phyloP scores from a whole-genome alignment of 2,888 invertebrate species.

The Limnephilus lunatus region DNA sequence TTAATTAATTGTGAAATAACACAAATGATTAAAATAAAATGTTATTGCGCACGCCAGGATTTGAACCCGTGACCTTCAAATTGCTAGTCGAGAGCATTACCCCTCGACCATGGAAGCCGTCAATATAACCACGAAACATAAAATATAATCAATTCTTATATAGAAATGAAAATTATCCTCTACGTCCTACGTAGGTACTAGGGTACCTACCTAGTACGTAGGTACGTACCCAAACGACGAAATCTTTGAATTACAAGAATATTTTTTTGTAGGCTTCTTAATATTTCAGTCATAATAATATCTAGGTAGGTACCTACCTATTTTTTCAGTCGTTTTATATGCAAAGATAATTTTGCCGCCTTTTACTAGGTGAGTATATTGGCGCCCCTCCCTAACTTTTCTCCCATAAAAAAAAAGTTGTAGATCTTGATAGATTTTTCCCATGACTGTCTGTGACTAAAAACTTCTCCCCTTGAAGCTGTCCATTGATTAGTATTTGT shows the following conservation, averaged over 20 bases:
- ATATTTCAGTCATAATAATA: neutral
- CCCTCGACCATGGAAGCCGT: too few species aligned
- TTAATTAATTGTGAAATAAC: too few species aligned
- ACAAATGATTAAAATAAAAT: too few species aligned
- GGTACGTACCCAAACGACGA: neutral
- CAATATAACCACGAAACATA: too few species aligned
- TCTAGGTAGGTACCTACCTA: neutral
- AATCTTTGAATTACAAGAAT: neutral
- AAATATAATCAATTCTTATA: neutral
- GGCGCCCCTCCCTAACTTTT: constrained; percentile 2
- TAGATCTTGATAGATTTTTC: neutral
- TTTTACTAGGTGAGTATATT: neutral
- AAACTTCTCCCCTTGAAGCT: neutral
- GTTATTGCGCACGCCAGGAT: too few species aligned
- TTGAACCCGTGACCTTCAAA: too few species aligned
- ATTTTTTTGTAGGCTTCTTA: neutral
- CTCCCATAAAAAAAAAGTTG: neutral
- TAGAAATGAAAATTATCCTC: too few species aligned
- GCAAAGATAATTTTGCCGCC: neutral
- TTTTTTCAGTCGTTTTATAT: neutral
- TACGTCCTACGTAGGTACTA: too few species aligned
- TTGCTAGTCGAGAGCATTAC: too few species aligned
- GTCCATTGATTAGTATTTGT: neutral
- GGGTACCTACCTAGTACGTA: too few species aligned
- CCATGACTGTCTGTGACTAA: neutral